Conservation (phyloP, 1,140 invertebrate species). For the Bombus waltoni region DNA sequence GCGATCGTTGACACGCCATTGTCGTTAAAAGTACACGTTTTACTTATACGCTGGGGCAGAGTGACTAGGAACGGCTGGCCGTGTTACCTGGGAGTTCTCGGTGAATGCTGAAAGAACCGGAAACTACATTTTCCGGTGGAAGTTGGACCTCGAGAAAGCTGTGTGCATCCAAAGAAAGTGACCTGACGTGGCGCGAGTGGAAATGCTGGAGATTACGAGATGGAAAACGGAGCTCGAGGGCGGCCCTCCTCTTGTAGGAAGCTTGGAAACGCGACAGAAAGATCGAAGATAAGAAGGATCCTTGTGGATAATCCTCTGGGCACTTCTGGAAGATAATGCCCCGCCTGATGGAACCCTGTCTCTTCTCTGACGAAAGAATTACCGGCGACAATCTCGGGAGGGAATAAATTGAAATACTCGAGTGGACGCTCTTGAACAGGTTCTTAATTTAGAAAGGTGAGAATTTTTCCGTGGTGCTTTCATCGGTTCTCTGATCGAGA, state of each 20-base stretch:
- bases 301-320: slow-evolving; percentile 20
- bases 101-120: not conserved
- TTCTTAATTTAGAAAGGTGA: slow-evolving; percentile 7
- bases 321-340: slow-evolving; percentile 45
- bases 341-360: not conserved
- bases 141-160: too few species aligned
- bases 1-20: not conserved
- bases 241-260: not conserved
- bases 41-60: not conserved
- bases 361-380: slow-evolving; percentile 23
- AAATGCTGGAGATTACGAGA: slow-evolving; percentile 12
- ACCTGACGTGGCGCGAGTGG: not conserved
- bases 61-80: not conserved
- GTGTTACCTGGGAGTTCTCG: not conserved
- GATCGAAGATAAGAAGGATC: slow-evolving; percentile 48
- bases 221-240: not conserved
- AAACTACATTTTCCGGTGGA: not conserved
- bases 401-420: slow-evolving; percentile 40
- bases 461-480: slow-evolving; percentile 11
- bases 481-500: slow-evolving; percentile 21
- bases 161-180: not conserved
- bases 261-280: slow-evolving; percentile 12
- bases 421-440: not conserved
- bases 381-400: not conserved
- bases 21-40: not conserved